Conservation (phyloP, 2,888 invertebrate species). For the Ormia ochracea region DNA sequence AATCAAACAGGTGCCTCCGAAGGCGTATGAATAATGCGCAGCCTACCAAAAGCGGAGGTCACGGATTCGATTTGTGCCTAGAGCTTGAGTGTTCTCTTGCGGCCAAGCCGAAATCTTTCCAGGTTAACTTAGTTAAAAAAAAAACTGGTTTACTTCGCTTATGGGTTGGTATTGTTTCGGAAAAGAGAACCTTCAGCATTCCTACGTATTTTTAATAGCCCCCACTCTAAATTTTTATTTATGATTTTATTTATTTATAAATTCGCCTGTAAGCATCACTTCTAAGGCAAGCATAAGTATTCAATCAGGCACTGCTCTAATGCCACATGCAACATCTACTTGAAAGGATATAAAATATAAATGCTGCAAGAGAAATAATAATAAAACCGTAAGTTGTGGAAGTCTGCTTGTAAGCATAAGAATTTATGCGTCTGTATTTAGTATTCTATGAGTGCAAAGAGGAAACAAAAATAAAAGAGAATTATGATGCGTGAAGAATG, state of each 20-base stretch:
- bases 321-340: neutral
- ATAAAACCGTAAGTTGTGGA: slow-evolving; percentile 2
- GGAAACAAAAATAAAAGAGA: neutral
- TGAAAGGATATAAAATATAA: slow-evolving; percentile 2
- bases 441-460: neutral
- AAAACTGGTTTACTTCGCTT: too few relatives aligned
- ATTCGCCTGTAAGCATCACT: neutral
- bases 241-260: neutral
- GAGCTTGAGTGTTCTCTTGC: too few relatives aligned
- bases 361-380: neutral
- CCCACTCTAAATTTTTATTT: neutral
- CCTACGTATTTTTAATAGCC: too few relatives aligned
- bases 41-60: too few relatives aligned
- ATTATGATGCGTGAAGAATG: slow-evolving; percentile 12
- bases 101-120: too few relatives aligned
- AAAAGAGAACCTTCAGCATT: too few relatives aligned
- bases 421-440: neutral
- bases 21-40: too few relatives aligned
- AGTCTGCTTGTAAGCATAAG: neutral
- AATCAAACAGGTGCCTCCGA: too few relatives aligned
- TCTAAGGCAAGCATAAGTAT: neutral
- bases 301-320: neutral
- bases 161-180: too few relatives aligned
- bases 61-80: too few relatives aligned
- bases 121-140: too few relatives aligned